phyloP scores from a whole-genome alignment of 2,113 vertebrate species.

The Epinephelus fuscoguttatus region DNA sequence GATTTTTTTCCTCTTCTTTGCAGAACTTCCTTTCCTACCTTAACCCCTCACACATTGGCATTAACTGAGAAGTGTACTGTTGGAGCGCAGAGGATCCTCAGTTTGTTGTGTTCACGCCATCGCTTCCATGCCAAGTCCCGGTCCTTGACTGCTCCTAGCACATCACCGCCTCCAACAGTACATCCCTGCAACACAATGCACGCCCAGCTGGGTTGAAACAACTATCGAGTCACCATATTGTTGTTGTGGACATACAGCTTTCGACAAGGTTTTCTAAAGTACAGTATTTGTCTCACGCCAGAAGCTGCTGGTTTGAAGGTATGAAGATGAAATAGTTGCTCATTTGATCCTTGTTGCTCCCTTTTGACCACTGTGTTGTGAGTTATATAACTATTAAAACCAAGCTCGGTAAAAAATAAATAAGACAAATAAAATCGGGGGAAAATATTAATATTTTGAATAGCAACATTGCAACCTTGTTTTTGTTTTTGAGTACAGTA shows the following conservation, averaged over 20 bases:
- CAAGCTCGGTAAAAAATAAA: constrained; percentile 56
- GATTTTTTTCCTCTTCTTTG: constrained; percentile 45
- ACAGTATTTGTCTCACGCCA: constrained; percentile 40
- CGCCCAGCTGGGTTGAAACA: constrained; percentile 54
- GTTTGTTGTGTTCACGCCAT: constrained; percentile 61
- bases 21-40: constrained; percentile 75
- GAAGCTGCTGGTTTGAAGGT: constrained; percentile 56
- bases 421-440: constrained; percentile 26
- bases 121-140: constrained; percentile 59
- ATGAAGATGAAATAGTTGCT: constrained; percentile 59
- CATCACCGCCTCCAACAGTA: constrained; percentile 45
- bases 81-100: constrained; percentile 64
- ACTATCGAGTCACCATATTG: constrained; percentile 34
- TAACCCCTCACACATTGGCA: constrained; percentile 72
- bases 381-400: constrained; percentile 61
- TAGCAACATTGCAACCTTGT: constrained; percentile 72
- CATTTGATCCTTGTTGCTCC: constrained; percentile 38
- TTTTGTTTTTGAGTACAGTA: constrained; percentile 73
- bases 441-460: constrained; percentile 65
- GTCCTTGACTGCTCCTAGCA: constrained; percentile 59
- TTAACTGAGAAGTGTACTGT: constrained; percentile 67
- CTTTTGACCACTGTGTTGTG: constrained; percentile 56
- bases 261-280: constrained; percentile 51
- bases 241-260: constrained; percentile 48
- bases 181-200: constrained; percentile 61